A percentile compares a stretch with the other conserved stretches of the same genome.
These are phyloP conservation scores for Dendrolimus pini DNA, from an alignment of 2,888 invertebrate genomes.

Conservation along the genomic window DNA sequence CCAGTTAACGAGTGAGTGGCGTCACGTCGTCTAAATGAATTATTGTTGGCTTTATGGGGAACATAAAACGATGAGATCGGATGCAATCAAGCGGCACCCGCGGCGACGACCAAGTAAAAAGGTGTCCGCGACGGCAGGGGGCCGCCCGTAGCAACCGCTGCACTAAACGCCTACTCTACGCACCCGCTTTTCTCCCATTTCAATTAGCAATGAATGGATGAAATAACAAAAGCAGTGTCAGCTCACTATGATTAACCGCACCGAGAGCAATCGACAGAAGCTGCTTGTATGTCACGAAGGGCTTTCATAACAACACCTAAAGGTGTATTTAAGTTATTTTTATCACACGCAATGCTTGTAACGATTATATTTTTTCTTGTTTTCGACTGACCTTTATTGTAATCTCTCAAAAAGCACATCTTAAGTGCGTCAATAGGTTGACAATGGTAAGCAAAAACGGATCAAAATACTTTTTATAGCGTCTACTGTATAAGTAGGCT, in stretches of 20 bases:
- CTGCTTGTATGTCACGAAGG: background rate
- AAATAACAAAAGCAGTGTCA: conserved; percentile 47
- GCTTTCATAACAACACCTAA: conserved; percentile 2
- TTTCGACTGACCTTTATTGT: conserved; percentile 2
- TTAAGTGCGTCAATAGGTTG: conserved; percentile 33
- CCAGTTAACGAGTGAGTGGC: conserved; percentile 73
- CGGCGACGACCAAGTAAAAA: conserved; percentile 65
- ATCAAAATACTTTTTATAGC: conserved; percentile 34
- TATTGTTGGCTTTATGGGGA: conserved; percentile 75
- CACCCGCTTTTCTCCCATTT: conserved; percentile 59
- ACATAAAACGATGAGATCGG: conserved; percentile 74
- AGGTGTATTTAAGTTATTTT: background rate
- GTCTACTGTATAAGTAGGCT: conserved; percentile 28
- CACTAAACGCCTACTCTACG: conserved; percentile 60
- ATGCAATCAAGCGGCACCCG: conserved; percentile 75
- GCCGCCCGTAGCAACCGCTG: conserved; percentile 47
- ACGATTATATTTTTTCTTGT: background rate
- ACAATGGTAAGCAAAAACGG: conserved; percentile 33
- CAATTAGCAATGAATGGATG: conserved; percentile 67
- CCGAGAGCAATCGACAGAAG: conserved; percentile 17
- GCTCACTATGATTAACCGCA: conserved; percentile 30
- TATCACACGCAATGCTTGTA: background rate
- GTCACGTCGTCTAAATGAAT: conserved; percentile 76
- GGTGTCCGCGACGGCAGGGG: conserved; percentile 63
- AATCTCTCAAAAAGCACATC: conserved; percentile 23